Base-by-base conservation (phyloP, 1,140 invertebrate species). In the Macrosteles quadrilineatus region DNA sequence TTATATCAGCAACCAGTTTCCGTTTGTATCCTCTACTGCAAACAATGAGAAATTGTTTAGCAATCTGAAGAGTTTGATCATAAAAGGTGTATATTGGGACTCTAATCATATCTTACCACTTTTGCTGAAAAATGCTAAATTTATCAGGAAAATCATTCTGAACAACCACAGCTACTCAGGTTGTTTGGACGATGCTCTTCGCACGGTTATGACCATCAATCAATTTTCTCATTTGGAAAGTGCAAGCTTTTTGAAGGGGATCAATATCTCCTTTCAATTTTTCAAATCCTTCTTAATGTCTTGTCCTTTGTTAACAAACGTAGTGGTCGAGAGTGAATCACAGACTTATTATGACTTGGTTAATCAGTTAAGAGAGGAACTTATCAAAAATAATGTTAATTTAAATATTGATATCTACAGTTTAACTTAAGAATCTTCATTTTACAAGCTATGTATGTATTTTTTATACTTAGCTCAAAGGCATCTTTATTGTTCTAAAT, bases 61-160 rank as follows among this genome's bases (percentile, higher is more conserved):
- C 9, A 59, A 59, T 9, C 23, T 59, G 9, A 59, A 59, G n/a
- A 27, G 55, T 29, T 25, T 59, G 6, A 25, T 14, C n/a, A 27
- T 59, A 27, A 59, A 59, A 29, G 55, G 55, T 30, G 21, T 59
- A 11, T 59, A 27, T 59, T 59, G 55, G 55, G 55, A 59, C 9
- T 59, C 55, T 3, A 59, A 29, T 30, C 27, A 59, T 12, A 14
- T 59, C 9, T 23, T 59, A 12, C 25, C 21, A 9, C n/a, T 59
- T 14, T 29, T 59, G 25, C 25, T 59, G n/a, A 59, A 30, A 30
- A 59, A 59, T 29, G 55, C 55, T 11, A 23, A 25, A 14, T 30
- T 11, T 25, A 59, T 59, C 6, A 9, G 27, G 25, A 59, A 59
- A 29, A 25, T 59, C 6, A n/a, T 59, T 2, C 55, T 59, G 23